Evolutionary conservation across 2,113 vertebrate species (phyloP).

Genomic region (Scalopus aquaticus): DNA sequence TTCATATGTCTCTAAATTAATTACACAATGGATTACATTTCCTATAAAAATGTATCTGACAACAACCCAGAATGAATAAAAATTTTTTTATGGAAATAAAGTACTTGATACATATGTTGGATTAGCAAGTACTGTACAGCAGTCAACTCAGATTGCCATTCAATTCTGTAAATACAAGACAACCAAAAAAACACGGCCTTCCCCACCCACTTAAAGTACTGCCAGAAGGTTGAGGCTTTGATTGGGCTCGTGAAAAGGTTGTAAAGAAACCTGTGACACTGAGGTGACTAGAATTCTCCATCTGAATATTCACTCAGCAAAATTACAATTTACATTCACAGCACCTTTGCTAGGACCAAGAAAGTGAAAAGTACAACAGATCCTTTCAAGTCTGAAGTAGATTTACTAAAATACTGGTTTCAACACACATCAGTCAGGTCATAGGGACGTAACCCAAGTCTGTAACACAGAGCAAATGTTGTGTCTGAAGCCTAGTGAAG

Average conservation of each 20-base stretch:
- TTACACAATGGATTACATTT: not conserved
- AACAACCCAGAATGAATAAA: not conserved
- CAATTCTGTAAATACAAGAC: not conserved
- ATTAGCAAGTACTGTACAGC: not conserved
- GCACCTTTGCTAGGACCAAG: not conserved
- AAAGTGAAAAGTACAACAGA: not conserved
- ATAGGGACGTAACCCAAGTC: not conserved
- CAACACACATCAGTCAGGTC: not conserved
- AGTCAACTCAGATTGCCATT: not conserved
- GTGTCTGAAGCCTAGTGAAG: not conserved
- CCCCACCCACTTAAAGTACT: not conserved
- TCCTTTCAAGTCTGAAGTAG: not conserved
- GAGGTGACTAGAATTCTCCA: not conserved
- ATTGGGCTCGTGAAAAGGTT: not conserved
- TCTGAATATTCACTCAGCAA: constrained; percentile 11
- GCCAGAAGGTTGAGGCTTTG: not conserved
- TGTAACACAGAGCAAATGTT: not conserved
- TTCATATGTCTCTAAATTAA: not conserved
- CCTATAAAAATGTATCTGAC: not conserved
- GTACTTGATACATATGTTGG: not conserved
- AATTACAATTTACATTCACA: not conserved
- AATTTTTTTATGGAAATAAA: constrained; percentile 25
- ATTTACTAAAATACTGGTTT: constrained; percentile 19
- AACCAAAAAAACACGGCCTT: not conserved
- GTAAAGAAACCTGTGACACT: not conserved